Conservation (phyloP, 2,888 invertebrate genomes). For the Celastrina argiolus region DNA sequence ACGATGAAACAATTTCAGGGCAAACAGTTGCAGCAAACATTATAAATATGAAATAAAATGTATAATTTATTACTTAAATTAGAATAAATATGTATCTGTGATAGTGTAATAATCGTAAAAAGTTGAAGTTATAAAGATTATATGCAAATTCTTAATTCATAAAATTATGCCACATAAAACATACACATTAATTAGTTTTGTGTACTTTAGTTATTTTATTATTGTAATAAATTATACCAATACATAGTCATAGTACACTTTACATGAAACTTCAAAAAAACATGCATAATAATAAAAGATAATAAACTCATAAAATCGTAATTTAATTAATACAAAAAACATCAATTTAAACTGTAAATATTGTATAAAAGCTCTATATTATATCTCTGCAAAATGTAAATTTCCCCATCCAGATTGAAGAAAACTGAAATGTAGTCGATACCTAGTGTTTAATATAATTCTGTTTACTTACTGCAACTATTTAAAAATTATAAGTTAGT, state of each 20-base stretch:
- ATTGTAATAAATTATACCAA: background rate
- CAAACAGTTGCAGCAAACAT: background rate
- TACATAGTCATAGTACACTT: background rate
- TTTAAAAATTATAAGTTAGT: too few relatives aligned
- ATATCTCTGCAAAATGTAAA: too few relatives aligned
- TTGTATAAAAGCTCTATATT: too few relatives aligned
- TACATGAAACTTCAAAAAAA: background rate
- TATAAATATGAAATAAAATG: background rate
- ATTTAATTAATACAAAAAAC: background rate
- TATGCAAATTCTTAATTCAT: background rate
- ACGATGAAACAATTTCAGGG: background rate
- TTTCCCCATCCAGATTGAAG: too few relatives aligned
- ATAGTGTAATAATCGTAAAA: slow-evolving; percentile 1
- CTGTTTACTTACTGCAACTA: too few relatives aligned
- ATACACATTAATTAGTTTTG: background rate
- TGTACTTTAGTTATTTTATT: background rate
- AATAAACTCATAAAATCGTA: background rate
- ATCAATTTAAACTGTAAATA: background rate
- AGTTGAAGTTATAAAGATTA: slow-evolving; percentile 9
- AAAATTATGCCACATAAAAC: background rate
- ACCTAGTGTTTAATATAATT: too few relatives aligned
- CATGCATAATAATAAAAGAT: background rate
- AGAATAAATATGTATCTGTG: background rate
- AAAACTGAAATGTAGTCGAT: too few relatives aligned
- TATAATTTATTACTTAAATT: background rate